Percentiles rank a stretch among this genome's conserved stretches.
phyloP scores from a whole-genome alignment of 2,888 invertebrate species.

The Dasypogon diadema region DNA sequence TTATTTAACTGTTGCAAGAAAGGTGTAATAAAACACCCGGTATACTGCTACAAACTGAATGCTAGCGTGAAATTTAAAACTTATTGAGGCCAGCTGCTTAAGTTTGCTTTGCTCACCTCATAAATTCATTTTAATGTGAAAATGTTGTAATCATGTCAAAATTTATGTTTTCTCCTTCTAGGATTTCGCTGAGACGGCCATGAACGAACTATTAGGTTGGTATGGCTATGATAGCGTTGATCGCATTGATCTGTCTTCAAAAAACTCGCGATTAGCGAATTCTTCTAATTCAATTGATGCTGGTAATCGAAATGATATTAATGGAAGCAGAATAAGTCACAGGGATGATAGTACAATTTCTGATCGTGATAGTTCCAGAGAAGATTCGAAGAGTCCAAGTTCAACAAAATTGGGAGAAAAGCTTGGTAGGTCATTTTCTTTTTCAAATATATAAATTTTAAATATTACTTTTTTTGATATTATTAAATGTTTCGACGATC shows the following conservation, averaged over 20 bases:
- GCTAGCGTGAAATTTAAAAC: constrained; percentile 4
- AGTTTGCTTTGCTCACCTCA: not conserved
- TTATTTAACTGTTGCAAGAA: constrained; percentile 6
- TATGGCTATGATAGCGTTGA: constrained; percentile 86
- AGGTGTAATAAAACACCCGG: not conserved
- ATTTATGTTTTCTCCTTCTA: constrained; percentile 68
- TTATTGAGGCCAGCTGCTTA: not conserved
- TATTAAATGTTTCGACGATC: too few relatives aligned
- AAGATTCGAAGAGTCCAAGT: constrained; percentile 68
- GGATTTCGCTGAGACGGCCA: constrained; percentile 93
- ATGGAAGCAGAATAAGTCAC: constrained; percentile 50
- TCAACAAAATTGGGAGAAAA: constrained; percentile 66
- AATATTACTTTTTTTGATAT: too few relatives aligned
- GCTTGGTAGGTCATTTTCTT: constrained; percentile 61
- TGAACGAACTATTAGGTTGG: constrained; percentile 93
- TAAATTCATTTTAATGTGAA: not conserved
- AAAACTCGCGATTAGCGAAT: constrained; percentile 64
- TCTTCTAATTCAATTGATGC: constrained; percentile 56
- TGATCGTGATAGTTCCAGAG: constrained; percentile 67
- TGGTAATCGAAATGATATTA: constrained; percentile 27
- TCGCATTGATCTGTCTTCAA: constrained; percentile 70
- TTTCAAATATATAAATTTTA: too few relatives aligned
- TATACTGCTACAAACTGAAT: not conserved
- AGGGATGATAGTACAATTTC: constrained; percentile 64
- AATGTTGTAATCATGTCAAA: not conserved